Percentiles rank a stretch among this genome's conserved stretches.
These are phyloP conservation scores for Clivina fossor DNA, from an alignment of 2,888 invertebrate species.

Conservation along the genomic window DNA sequence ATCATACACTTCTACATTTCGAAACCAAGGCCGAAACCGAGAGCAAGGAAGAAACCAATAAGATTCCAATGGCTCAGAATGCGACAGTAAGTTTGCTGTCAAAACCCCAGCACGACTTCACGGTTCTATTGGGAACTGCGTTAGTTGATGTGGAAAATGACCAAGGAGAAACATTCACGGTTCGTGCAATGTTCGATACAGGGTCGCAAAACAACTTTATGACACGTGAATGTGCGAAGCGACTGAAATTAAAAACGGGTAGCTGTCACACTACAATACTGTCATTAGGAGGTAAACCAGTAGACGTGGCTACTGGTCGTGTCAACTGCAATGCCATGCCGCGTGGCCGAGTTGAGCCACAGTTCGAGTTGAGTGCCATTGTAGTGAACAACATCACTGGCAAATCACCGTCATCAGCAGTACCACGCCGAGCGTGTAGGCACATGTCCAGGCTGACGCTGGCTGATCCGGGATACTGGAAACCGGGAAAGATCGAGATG, in stretches of 20 bases:
- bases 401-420: background rate
- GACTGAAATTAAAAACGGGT: constrained; percentile 21
- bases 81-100: no score
- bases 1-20: background rate
- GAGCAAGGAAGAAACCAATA: no score
- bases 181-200: constrained; percentile 36
- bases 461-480: constrained; percentile 11
- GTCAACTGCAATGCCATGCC: background rate
- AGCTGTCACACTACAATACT: constrained; percentile 26
- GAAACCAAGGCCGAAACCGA: constrained; percentile 21
- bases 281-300: background rate
- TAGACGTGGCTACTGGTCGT: background rate
- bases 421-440: no score
- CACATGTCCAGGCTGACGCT: no score
- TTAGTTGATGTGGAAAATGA: constrained; percentile 19
- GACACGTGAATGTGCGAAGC: constrained; percentile 32
- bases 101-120: background rate
- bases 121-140: constrained; percentile 31
- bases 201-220: constrained; percentile 38
- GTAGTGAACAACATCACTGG: constrained; percentile 5
- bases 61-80: no score
- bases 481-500: constrained; percentile 8
- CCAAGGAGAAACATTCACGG: constrained; percentile 18
- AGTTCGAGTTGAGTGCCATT: background rate
- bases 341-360: background rate